Percentiles rank a stretch among this genome's conserved stretches.
Evolutionary conservation across 2,797 vertebrate species (phyloP).

Genomic region (Rhyacichthys aspro): DNA sequence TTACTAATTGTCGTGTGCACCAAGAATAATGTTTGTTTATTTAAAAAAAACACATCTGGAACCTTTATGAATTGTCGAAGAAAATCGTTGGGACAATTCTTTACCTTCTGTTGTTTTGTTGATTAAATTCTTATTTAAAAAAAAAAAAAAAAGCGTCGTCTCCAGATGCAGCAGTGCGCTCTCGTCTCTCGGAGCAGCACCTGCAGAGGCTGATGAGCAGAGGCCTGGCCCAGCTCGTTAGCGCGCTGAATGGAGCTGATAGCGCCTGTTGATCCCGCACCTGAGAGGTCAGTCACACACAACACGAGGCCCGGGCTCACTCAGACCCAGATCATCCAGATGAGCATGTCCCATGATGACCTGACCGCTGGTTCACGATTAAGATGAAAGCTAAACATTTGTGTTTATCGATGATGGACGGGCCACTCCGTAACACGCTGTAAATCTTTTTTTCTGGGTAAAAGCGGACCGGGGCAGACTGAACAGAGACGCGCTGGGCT

Average conservation of each 20-base stretch:
- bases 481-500: conserved; percentile 36
- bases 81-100: background rate
- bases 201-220: conserved; percentile 2
- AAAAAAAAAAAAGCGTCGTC: conserved; percentile 14
- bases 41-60: no score
- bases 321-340: background rate
- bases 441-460: conserved; percentile 40
- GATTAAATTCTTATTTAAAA: conserved; percentile 29
- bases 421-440: conserved; percentile 23
- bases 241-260: conserved; percentile 61
- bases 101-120: conserved; percentile 3
- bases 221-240: conserved; percentile 32
- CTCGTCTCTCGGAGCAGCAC: background rate
- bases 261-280: conserved; percentile 69
- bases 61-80: background rate
- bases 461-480: conserved; percentile 21
- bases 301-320: conserved; percentile 4
- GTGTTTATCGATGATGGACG: conserved; percentile 1
- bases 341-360: background rate
- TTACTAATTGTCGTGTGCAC: background rate
- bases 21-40: no score
- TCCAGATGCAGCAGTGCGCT: conserved; percentile 6
- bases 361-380: background rate
- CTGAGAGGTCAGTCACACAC: conserved; percentile 60
- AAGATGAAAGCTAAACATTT: background rate